Evolutionary conservation across 37 sponge, comb jelly and placozoan species (phyloP), one percentile per base, ranked within the genome.

Genomic region (Geodia barretti): DNA sequence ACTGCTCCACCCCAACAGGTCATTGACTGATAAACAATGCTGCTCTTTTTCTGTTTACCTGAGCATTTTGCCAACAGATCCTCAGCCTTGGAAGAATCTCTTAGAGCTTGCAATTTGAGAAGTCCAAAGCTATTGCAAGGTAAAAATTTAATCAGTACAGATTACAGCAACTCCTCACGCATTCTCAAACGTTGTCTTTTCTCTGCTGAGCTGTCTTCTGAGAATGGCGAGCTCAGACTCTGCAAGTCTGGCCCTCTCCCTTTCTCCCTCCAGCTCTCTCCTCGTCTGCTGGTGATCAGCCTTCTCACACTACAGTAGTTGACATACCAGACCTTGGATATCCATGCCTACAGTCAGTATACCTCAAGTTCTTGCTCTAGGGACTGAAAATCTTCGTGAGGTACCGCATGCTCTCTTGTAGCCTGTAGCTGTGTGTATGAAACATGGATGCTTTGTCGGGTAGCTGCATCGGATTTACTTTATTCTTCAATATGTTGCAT

Each of bases 181-280:
- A 5, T 86, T 79, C 41, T 93, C 88, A 73, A 93, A 93, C 34
- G 94, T 90, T 25, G 74, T 42, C 81, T 93, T 86, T 54, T 93
- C 94, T 64, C 80, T 74, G 30, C 82, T 62, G 25, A 93, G 88
- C 39, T 93, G 94, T 35, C 81, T 86, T 23, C 24, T 64, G 20
- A 90, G 26, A 0, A 86, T 61, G 29, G 73, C 35, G 29, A 73
- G 68, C 35, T 93, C 91, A 60, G 83, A 73, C 75, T 82, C 69
- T 19, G 74, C 75, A 0, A 86, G 40, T 26, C 76, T 80, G 0
- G 58, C 38, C 73, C 85, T 85, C 60, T 93, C 90, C 39, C 74
- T 65, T 39, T 85, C 79, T 24, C 26, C 4, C 1, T 43, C 62
- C 1, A 93, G 60, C 2, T 35, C 35, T 17, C 24, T 5, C 60